phyloP scores from a whole-genome alignment of 2,888 invertebrate genomes.

The Gymnoscelis rufifasciata region DNA sequence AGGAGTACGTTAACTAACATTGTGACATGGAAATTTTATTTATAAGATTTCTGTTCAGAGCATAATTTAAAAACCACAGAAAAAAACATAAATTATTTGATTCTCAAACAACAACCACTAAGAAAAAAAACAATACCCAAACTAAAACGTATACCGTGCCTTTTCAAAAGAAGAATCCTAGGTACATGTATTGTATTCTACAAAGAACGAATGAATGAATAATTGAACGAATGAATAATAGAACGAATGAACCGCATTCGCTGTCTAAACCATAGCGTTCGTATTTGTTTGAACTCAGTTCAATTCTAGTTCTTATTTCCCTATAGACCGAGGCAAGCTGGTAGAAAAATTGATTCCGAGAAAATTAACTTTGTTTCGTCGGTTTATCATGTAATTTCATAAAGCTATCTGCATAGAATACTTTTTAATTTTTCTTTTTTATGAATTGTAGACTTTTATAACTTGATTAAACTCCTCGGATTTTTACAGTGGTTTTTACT shows the following conservation, averaged over 20 bases:
- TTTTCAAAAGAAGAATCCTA: no score
- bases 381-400: not conserved
- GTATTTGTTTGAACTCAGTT: constrained; percentile 33
- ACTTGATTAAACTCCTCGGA: no score
- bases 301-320: constrained; percentile 60
- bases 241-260: not conserved
- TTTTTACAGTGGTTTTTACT: no score
- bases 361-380: constrained; percentile 9
- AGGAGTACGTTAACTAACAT: no score
- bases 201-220: not conserved
- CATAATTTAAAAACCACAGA: no score
- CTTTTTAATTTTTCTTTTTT: constrained; percentile 1
- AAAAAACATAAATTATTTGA: no score
- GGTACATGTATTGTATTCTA: not conserved
- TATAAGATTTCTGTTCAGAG: no score
- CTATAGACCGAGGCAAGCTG: constrained; percentile 35
- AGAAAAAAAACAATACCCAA: no score
- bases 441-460: no score
- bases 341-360: constrained; percentile 33
- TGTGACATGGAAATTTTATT: no score
- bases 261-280: constrained; percentile 18
- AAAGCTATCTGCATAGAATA: not conserved
- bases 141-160: no score
- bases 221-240: not conserved
- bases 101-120: no score